Conservation (phyloP, 2,113 vertebrate species). For the Labrus mixtus region DNA sequence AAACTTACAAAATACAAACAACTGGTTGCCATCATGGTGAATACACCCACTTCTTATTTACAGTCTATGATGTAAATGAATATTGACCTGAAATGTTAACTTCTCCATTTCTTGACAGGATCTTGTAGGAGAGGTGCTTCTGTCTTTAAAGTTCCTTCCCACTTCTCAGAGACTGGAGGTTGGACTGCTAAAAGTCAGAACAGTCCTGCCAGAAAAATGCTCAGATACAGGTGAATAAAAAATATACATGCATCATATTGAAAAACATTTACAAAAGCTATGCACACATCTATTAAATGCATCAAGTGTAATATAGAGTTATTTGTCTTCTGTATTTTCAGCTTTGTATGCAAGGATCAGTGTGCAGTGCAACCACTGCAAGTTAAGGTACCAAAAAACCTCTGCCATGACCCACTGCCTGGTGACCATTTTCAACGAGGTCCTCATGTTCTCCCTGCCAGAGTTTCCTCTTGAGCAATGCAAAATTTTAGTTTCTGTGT, state of each 20-base stretch:
- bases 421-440: constrained; percentile 84
- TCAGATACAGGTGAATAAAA: constrained; percentile 57
- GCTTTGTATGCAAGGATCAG: constrained; percentile 79
- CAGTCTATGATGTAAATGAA: neutral
- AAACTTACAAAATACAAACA: too few relatives aligned
- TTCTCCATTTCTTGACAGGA: constrained; percentile 72
- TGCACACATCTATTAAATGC: neutral
- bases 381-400: constrained; percentile 83
- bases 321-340: constrained; percentile 48
- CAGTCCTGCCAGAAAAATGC: constrained; percentile 17
- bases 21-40: neutral
- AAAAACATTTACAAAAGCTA: neutral
- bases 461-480: constrained; percentile 74
- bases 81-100: neutral
- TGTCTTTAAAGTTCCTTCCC: constrained; percentile 84
- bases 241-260: neutral
- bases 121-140: constrained; percentile 81
- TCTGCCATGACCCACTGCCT: constrained; percentile 51
- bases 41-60: neutral
- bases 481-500: constrained; percentile 78
- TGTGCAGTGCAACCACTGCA: constrained; percentile 80
- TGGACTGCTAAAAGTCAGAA: constrained; percentile 82
- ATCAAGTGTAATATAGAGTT: rapidly evolving
- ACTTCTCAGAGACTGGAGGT: constrained; percentile 85
- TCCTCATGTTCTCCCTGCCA: constrained; percentile 81